Conservation (phyloP, 1,140 invertebrate genomes). For the Heterodera carotae region DNA sequence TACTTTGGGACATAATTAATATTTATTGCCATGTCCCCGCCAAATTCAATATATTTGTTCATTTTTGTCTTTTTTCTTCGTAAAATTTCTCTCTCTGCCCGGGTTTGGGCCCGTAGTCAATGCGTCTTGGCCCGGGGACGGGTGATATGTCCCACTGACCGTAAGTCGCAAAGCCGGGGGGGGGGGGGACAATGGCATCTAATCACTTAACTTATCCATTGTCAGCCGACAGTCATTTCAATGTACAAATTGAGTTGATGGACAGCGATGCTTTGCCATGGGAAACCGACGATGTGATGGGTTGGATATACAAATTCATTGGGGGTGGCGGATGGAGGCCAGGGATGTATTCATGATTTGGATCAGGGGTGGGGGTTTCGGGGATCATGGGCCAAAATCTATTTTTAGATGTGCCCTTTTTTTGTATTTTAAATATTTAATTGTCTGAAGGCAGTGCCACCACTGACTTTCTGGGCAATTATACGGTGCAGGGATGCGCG, state of each 20-base stretch:
- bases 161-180: conserved; percentile 3
- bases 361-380: too few species aligned
- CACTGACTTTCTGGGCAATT: conserved; percentile 26
- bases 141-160: conserved; percentile 30
- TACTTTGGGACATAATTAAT: too few species aligned
- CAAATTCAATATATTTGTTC: neutral
- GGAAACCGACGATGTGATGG: conserved; percentile 31
- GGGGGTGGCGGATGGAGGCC: neutral
- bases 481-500: conserved; percentile 20
- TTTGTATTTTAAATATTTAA: neutral
- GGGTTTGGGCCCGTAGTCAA: conserved; percentile 1
- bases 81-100: neutral
- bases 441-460: conserved; percentile 9
- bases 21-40: neutral
- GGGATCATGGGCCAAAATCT: too few species aligned
- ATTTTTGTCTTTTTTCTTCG: neutral
- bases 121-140: conserved; percentile 18
- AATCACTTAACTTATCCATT: neutral
- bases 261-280: conserved; percentile 26
- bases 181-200: too few species aligned
- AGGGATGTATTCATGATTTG: too few species aligned
- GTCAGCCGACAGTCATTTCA: conserved; percentile 29
- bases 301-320: neutral
- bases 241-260: conserved; percentile 28
- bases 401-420: too few species aligned